These are phyloP conservation scores for Sycobia sp. DNA, from an alignment of 1,140 invertebrate species.

Conservation along the genomic window DNA sequence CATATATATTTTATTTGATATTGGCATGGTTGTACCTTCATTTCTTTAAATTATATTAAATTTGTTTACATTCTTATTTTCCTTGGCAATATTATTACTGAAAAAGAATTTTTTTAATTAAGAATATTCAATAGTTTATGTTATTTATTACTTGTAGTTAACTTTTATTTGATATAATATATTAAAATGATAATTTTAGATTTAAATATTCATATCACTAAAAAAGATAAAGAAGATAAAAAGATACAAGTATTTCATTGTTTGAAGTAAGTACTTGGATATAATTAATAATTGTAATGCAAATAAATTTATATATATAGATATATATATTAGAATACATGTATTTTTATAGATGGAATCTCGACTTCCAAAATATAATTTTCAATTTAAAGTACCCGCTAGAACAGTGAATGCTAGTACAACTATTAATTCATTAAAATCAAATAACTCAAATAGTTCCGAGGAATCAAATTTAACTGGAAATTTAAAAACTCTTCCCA, in stretches of 20 bases:
- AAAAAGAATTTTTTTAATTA: background rate
- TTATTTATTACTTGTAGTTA: background rate
- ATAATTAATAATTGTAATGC: background rate
- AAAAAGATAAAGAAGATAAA: too few relatives aligned
- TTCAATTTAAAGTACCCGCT: slow-evolving; percentile 34
- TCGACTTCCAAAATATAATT: slow-evolving; percentile 47
- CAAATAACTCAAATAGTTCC: background rate
- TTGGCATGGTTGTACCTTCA: background rate
- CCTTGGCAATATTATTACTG: too few relatives aligned
- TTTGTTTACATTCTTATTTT: background rate
- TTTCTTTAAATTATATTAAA: background rate
- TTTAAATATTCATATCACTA: background rate
- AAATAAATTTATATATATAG: background rate
- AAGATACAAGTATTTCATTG: background rate
- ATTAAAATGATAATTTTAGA: background rate
- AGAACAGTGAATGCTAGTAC: slow-evolving; percentile 9
- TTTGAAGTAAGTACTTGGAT: background rate
- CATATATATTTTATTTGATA: background rate
- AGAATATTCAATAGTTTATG: background rate
- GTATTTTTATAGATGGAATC: slow-evolving; percentile 48
- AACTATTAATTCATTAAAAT: slow-evolving; percentile 9
- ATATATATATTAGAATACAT: background rate
- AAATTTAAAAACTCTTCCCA: slow-evolving; percentile 9
- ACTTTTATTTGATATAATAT: background rate
- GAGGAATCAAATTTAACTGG: slow-evolving; percentile 7